Percentiles rank a stretch among this genome's conserved stretches.
Evolutionary conservation across 2,888 invertebrate genomes (phyloP).

Genomic region (Lottia scabra): DNA sequence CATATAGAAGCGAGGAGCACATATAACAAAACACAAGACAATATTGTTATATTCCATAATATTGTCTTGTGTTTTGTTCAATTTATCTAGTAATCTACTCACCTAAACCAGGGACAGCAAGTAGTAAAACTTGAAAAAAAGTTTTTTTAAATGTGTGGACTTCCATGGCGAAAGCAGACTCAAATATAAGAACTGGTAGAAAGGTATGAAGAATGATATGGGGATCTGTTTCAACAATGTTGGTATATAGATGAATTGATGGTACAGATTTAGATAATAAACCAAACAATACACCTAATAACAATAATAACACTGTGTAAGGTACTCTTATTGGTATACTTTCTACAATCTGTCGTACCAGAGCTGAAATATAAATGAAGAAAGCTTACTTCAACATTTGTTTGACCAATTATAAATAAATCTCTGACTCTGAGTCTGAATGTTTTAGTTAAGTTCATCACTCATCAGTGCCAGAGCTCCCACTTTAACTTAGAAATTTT

Average conservation of each 20-base stretch:
- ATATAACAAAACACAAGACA: too few relatives aligned
- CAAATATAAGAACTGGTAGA: constrained; percentile 70
- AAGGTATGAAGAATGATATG: constrained; percentile 67
- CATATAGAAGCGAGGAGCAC: too few relatives aligned
- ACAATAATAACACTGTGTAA: constrained; percentile 68
- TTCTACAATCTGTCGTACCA: constrained; percentile 43
- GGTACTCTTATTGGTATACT: constrained; percentile 59
- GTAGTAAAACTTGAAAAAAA: constrained; percentile 61
- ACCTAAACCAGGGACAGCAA: constrained; percentile 67
- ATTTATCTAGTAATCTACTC: too few relatives aligned
- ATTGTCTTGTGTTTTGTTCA: too few relatives aligned
- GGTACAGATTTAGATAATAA: constrained; percentile 42
- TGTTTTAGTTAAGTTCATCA: too few relatives aligned
- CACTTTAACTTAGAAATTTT: too few relatives aligned
- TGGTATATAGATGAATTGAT: constrained; percentile 36
- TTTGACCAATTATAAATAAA: too few relatives aligned
- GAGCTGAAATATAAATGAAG: constrained; percentile 39
- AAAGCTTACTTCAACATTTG: background rate
- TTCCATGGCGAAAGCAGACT: constrained; percentile 70
- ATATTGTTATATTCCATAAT: too few relatives aligned
- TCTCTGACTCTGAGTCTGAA: too few relatives aligned
- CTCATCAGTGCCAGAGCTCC: too few relatives aligned
- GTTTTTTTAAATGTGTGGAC: constrained; percentile 67
- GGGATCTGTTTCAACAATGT: constrained; percentile 60
- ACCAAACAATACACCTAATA: constrained; percentile 65